These are phyloP conservation scores for Trichomycterus rosablanca DNA, from an alignment of 2,113 vertebrate species.

Conservation along the genomic window DNA sequence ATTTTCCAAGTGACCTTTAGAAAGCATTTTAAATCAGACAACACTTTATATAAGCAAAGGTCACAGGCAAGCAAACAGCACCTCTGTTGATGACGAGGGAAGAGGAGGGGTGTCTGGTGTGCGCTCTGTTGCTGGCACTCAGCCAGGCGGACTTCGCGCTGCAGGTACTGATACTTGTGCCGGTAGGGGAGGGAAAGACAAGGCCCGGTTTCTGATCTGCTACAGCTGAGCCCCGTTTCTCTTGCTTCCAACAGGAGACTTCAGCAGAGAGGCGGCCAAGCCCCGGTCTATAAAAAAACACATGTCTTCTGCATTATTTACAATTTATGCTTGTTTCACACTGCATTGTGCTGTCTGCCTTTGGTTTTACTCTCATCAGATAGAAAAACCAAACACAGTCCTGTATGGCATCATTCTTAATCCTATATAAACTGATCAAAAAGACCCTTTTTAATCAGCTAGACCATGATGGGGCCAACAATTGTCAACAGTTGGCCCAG, in stretches of 20 bases:
- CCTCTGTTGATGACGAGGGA: conserved; percentile 52
- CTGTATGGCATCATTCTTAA: too few species aligned
- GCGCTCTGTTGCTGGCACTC: conserved; percentile 47
- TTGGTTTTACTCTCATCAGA: too few species aligned
- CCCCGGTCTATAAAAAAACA: conserved; percentile 49
- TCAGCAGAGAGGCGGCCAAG: conserved; percentile 39
- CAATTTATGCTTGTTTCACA: conserved; percentile 5
- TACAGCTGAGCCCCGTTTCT: conserved; percentile 43
- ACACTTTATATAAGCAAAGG: conserved; percentile 42
- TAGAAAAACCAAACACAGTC: too few species aligned
- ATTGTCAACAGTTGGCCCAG: too few species aligned
- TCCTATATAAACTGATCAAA: too few species aligned
- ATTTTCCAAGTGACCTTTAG: conserved; percentile 38
- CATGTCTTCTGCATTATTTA: conserved; percentile 10
- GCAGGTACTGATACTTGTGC: conserved; percentile 1
- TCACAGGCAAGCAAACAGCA: conserved; percentile 31
- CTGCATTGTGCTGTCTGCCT: too few species aligned
- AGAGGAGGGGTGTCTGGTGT: conserved; percentile 46
- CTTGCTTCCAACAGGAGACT: conserved; percentile 37
- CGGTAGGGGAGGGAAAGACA: conserved; percentile 12
- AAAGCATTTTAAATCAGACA: conserved; percentile 35
- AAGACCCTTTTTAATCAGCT: too few species aligned
- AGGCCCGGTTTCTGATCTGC: conserved; percentile 29
- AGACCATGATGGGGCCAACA: too few species aligned
- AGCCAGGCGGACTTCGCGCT: conserved; percentile 45